phyloP scores from a whole-genome alignment of 2,113 vertebrate species.

The Pleuronectes platessa region DNA sequence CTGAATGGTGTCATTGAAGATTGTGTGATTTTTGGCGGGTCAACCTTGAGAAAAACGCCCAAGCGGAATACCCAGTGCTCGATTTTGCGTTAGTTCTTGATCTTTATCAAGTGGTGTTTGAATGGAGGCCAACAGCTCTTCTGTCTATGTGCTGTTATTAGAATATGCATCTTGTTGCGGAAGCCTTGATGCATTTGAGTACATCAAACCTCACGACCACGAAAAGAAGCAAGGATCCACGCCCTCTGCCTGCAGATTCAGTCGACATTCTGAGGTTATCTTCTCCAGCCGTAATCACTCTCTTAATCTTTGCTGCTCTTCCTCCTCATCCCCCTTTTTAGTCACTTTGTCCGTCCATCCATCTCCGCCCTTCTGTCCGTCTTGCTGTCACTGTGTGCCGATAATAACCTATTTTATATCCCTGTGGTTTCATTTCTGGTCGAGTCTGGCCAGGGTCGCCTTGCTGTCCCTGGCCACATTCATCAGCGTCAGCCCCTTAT shows the following conservation, averaged over 20 bases:
- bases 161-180: slow-evolving; percentile 49
- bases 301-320: slow-evolving; percentile 66
- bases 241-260: slow-evolving; percentile 16
- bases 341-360: slow-evolving; percentile 76
- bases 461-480: slow-evolving; percentile 82
- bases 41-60: slow-evolving; percentile 46
- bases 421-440: slow-evolving; percentile 84
- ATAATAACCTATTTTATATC: slow-evolving; percentile 86
- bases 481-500: slow-evolving; percentile 86
- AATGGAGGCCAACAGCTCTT: slow-evolving; percentile 33
- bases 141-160: slow-evolving; percentile 34
- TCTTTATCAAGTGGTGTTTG: slow-evolving; percentile 48
- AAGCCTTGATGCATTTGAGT: slow-evolving; percentile 29
- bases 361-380: slow-evolving; percentile 77
- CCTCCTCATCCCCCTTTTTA: slow-evolving; percentile 72
- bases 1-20: slow-evolving; percentile 12
- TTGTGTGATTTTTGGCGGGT: slow-evolving; percentile 13
- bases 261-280: slow-evolving; percentile 42
- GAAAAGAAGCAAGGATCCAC: slow-evolving; percentile 19
- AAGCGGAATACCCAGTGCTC: slow-evolving; percentile 7
- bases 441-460: slow-evolving; percentile 81
- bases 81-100: slow-evolving; percentile 41
- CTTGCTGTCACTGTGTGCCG: slow-evolving; percentile 77
- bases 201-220: slow-evolving; percentile 33
- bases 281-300: slow-evolving; percentile 58